A percentile compares a stretch with the other conserved stretches of the same genome.
These are phyloP conservation scores for Mechanitis mazaeus DNA, from an alignment of 2,888 invertebrate species.

Conservation along the genomic window DNA sequence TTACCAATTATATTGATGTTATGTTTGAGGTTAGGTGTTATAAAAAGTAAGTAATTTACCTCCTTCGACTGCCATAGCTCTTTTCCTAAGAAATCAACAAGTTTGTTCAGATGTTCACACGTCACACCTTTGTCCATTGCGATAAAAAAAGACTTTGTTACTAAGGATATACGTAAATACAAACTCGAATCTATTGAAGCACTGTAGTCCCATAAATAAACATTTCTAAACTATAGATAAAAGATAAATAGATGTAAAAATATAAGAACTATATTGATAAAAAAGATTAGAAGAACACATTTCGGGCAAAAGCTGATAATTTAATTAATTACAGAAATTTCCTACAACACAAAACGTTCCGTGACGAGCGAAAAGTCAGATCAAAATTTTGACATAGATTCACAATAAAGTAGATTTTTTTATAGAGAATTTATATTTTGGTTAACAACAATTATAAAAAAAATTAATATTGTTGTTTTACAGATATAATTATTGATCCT, in stretches of 20 bases:
- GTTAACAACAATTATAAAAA: background rate
- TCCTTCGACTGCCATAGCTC: slow-evolving; percentile 69
- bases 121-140: slow-evolving; percentile 70
- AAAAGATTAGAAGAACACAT: slow-evolving; percentile 50
- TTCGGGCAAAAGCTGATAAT: slow-evolving; percentile 52
- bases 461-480: too few species aligned
- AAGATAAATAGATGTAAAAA: slow-evolving; percentile 35
- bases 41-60: slow-evolving; percentile 45
- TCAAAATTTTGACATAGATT: slow-evolving; percentile 24
- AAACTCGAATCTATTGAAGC: slow-evolving; percentile 47
- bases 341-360: slow-evolving; percentile 64
- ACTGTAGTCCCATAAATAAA: slow-evolving; percentile 57
- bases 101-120: slow-evolving; percentile 69
- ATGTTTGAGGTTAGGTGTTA: slow-evolving; percentile 61
- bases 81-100: slow-evolving; percentile 56
- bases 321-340: slow-evolving; percentile 72
- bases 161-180: slow-evolving; percentile 46
- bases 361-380: slow-evolving; percentile 74
- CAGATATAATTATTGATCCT: too few species aligned
- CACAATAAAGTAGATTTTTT: slow-evolving; percentile 6
- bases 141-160: slow-evolving; percentile 40
- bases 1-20: slow-evolving; percentile 45
- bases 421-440: background rate
- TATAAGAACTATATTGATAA: slow-evolving; percentile 35
- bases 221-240: slow-evolving; percentile 50